Base-by-base conservation (phyloP, 2,113 vertebrate genomes). In the Pterocles gutturalis region DNA sequence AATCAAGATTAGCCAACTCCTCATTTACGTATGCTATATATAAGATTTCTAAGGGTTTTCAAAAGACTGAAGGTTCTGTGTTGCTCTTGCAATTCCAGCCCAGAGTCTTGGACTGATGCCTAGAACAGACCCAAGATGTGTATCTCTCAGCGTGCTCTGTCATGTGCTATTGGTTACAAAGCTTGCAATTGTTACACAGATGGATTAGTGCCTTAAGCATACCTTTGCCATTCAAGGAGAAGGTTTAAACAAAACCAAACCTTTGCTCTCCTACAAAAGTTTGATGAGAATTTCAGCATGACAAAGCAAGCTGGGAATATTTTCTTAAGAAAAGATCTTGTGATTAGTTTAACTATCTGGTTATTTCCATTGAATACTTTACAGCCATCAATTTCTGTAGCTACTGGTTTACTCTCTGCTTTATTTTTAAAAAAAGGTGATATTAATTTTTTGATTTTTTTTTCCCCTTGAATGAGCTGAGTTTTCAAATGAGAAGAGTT, bases 151-250 rank as follows among this genome's bases (percentile, higher is more conserved):
- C 91, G 61, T 51, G 82, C 66, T 95, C 93, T 93, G 54, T 94
- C 96, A 90, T 92, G 83, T 96, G 92, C 34, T 96, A 34, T 64
- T 90, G 64, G 57, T 96, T 87, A 96, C 83, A 97, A 97, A 97
- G 84, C 75, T 94, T 86, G 81, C 85, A 95, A 93, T 95, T 89
- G 82, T 94, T 98, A 95, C 83, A 78, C 43, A 90, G 79, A 64
- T 96, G 64, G 79, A 95, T 89, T 95, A 94, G 51, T 90, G 58
- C 79, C 73, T 97, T 93, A 94, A 92, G 88, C 45, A 80, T 87
- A 95, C 78, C 91, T 97, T 97, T 95, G 91, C 82, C 76, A 90
- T 95, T 97, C 77, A 95, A 97, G 72, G 54, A 95, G 89, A 90
- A 87, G 64, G 17, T 82, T 95, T 76, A 90, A 96, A 91, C 34